Conservation (phyloP, 2,888 invertebrate species). For the Melanophora roralis region DNA sequence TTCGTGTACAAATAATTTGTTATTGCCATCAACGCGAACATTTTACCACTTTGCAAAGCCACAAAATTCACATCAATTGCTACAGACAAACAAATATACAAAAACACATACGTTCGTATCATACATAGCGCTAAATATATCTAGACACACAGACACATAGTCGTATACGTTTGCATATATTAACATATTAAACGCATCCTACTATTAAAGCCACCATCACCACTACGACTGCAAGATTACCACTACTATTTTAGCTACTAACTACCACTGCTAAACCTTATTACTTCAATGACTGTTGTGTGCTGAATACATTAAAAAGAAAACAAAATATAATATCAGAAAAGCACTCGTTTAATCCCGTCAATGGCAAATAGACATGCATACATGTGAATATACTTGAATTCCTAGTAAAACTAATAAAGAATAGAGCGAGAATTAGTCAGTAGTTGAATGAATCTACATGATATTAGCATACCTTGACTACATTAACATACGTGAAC, state of each 20-base stretch:
- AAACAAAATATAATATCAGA: slow-evolving; percentile 20
- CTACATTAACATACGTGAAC: slow-evolving; percentile 56
- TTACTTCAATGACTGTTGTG: slow-evolving; percentile 29
- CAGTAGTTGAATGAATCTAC: slow-evolving; percentile 14
- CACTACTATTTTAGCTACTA: slow-evolving; percentile 28
- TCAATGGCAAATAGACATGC: slow-evolving; percentile 9
- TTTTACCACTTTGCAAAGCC: slow-evolving; percentile 60
- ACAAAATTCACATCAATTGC: slow-evolving; percentile 52
- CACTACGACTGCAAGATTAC: slow-evolving; percentile 19
- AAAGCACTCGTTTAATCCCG: slow-evolving; percentile 43
- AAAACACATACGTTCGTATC: too few species aligned
- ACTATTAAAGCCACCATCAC: neutral
- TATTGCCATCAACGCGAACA: slow-evolving; percentile 60
- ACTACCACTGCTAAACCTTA: slow-evolving; percentile 39
- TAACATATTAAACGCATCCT: slow-evolving; percentile 47
- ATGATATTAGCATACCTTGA: slow-evolving; percentile 52
- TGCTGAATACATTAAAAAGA: slow-evolving; percentile 4
- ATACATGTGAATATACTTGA: slow-evolving; percentile 2
- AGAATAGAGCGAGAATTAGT: slow-evolving; percentile 10
- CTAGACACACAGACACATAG: neutral
- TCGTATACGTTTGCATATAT: slow-evolving; percentile 38
- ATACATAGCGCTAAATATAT: neutral
- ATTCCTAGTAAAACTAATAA: neutral
- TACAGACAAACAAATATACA: neutral
- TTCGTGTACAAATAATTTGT: slow-evolving; percentile 55